phyloP scores from a whole-genome alignment of 2,113 vertebrate genomes.

The Corydoras sp. region DNA sequence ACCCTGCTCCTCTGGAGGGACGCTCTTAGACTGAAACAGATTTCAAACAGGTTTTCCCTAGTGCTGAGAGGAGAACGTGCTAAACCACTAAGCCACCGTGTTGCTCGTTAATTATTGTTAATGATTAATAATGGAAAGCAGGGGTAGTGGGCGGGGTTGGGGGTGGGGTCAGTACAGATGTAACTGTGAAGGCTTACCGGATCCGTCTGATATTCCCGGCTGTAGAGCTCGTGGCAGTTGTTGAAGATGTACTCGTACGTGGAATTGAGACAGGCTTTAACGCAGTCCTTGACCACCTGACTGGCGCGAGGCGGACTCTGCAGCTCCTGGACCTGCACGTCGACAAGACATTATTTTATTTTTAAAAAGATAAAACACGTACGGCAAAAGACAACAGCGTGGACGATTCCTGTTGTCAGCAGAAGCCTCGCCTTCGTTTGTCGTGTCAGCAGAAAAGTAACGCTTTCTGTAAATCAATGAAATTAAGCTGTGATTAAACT shows the following conservation, averaged over 20 bases:
- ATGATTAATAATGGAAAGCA: no score
- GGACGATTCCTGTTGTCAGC: background rate
- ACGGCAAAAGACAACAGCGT: constrained; percentile 20
- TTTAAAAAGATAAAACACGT: background rate
- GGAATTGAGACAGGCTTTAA: constrained; percentile 94
- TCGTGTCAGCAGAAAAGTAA: constrained; percentile 10
- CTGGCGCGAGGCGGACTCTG: constrained; percentile 92
- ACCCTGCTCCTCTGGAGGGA: constrained; percentile 90
- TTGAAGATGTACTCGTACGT: constrained; percentile 97
- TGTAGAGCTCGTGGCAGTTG: constrained; percentile 65
- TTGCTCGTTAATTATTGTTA: no score
- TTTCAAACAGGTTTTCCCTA: background rate
- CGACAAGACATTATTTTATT: no score
- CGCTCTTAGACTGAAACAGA: constrained; percentile 76
- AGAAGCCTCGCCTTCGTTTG: constrained; percentile 1
- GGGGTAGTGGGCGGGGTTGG: no score
- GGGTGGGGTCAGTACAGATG: no score
- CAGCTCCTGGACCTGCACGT: constrained; percentile 85
- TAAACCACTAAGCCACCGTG: no score
- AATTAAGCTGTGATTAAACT: constrained; percentile 9
- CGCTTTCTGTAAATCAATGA: no score
- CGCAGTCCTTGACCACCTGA: constrained; percentile 95
- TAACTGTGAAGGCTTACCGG: constrained; percentile 66
- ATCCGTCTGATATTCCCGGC: constrained; percentile 87
- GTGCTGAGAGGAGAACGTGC: no score